Conservation (phyloP, 2,888 invertebrate species). For the Bembecia ichneumoniformis region DNA sequence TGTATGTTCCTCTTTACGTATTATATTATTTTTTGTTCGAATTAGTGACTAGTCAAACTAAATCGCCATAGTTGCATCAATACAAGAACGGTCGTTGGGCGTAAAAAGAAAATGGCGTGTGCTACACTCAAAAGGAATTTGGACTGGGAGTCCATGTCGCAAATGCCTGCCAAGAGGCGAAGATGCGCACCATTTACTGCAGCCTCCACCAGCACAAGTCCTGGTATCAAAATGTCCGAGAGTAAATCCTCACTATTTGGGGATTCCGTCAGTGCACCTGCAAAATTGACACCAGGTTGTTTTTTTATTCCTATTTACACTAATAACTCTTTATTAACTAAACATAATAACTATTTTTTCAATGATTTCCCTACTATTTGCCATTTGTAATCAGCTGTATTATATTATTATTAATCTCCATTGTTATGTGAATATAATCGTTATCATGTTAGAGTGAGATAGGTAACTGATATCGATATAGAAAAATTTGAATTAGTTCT, state of each 20-base stretch:
- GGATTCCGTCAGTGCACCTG: constrained; percentile 80
- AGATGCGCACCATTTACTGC: constrained; percentile 92
- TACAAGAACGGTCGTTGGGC: constrained; percentile 68
- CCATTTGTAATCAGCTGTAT: constrained; percentile 36
- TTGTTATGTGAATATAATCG: constrained; percentile 57
- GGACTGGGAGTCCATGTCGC: constrained; percentile 95
- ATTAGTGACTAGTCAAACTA: constrained; percentile 39
- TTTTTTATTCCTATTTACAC: constrained; percentile 16
- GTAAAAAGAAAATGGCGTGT: constrained; percentile 92
- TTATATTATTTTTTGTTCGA: constrained; percentile 45
- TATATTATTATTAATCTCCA: constrained; percentile 34
- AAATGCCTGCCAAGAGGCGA: constrained; percentile 89
- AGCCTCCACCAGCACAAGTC: constrained; percentile 60
- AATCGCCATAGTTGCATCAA: constrained; percentile 36
- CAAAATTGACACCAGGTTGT: constrained; percentile 88
- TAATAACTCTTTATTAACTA: constrained; percentile 5
- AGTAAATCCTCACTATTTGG: constrained; percentile 84
- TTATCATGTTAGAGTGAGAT: constrained; percentile 59
- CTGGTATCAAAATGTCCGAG: constrained; percentile 67
- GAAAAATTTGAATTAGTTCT: too few relatives aligned
- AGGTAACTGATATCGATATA: constrained; percentile 10
- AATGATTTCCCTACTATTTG: too few relatives aligned
- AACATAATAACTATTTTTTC: too few relatives aligned
- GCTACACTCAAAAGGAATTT: constrained; percentile 95
- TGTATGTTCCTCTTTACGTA: constrained; percentile 31